Evolutionary conservation across 2,888 invertebrate species (phyloP), one percentile per base, ranked within the genome.

Genomic region (Toxonevra muliebris): DNA sequence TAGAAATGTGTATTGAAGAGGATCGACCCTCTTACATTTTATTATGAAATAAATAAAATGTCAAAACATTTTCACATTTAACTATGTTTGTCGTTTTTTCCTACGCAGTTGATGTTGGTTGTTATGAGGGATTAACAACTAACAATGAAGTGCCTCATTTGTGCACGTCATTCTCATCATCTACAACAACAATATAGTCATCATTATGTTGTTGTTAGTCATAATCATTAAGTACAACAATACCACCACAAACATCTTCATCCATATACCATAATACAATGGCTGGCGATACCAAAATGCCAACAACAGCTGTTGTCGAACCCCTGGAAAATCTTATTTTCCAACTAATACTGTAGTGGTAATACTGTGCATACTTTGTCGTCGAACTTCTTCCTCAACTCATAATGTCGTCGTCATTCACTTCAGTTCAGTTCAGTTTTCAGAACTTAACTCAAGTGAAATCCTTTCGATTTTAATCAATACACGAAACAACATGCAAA

Each of bases 131-230:
- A 30, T 30, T 30, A 30, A 30, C 30, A 43, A 17, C 48, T 43
- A 43, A 59, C 13, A 59, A 59, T 59, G 59, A 59, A 59, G 59
- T 59, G 59, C 59, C 43, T 59, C 59, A 59, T 59, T 59, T 59
- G 43, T 59, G 43, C 43, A 17, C 12, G 43, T 59, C 42, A 59
- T 59, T 9, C 30, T 43, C 13, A 15, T 59, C 59, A 59, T 43
- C 11, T 13, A 5, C 48, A 61, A 57, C 13, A 40, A n/a, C 10
- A 61, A 61, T 30, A 19, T 19, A 12, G 7, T 15, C 54, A 17
- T 17, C 9, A 15, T 48, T 48, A 7, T 54, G 54, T 19, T 2
- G 13, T 15, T 43, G 15, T 30, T 30, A 30, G 30, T 30, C 30
- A 30, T 30, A 30, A 30, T 30, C 30, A 30, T 30, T 30, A 30